phyloP scores from a whole-genome alignment of 2,888 invertebrate species.

The Tanypteryx hageni region DNA sequence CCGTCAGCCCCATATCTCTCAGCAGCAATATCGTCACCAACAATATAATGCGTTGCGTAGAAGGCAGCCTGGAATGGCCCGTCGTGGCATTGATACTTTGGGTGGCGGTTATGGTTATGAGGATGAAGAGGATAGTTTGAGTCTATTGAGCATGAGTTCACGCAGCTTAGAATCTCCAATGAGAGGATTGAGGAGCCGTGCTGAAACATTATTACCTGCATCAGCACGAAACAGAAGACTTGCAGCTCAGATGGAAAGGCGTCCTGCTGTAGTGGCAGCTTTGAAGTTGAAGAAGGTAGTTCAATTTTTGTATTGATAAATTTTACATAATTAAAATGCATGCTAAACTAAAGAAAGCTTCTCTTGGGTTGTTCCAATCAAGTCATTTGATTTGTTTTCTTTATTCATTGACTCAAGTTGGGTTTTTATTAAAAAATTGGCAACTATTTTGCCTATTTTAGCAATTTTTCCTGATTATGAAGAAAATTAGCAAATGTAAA shows the following conservation, averaged over 20 bases:
- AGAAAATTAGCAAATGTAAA: background rate
- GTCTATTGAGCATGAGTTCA: slow-evolving; percentile 2
- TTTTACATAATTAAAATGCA: background rate
- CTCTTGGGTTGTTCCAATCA: background rate
- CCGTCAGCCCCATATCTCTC: slow-evolving; percentile 30
- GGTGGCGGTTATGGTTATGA: slow-evolving; percentile 43
- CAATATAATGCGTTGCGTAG: slow-evolving; percentile 55
- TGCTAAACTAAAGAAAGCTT: background rate
- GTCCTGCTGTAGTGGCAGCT: slow-evolving; percentile 75
- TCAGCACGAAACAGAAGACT: slow-evolving; percentile 75
- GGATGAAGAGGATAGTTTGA: slow-evolving; percentile 27
- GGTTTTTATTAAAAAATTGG: background rate
- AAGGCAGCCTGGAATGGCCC: slow-evolving; percentile 50
- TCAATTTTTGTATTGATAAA: slow-evolving; percentile 39
- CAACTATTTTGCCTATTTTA: too few species aligned
- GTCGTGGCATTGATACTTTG: slow-evolving; percentile 24
- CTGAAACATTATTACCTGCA: slow-evolving; percentile 69
- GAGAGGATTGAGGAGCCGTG: slow-evolving; percentile 37
- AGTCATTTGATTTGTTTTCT: background rate
- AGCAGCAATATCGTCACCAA: slow-evolving; percentile 54
- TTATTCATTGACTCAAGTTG: background rate
- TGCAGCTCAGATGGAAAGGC: slow-evolving; percentile 76
- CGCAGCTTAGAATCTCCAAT: slow-evolving; percentile 40
- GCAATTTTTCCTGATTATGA: too few species aligned
- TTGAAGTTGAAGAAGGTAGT: slow-evolving; percentile 73